phyloP scores from a whole-genome alignment of 2,113 vertebrate species.

The Rafetus swinhoei region DNA sequence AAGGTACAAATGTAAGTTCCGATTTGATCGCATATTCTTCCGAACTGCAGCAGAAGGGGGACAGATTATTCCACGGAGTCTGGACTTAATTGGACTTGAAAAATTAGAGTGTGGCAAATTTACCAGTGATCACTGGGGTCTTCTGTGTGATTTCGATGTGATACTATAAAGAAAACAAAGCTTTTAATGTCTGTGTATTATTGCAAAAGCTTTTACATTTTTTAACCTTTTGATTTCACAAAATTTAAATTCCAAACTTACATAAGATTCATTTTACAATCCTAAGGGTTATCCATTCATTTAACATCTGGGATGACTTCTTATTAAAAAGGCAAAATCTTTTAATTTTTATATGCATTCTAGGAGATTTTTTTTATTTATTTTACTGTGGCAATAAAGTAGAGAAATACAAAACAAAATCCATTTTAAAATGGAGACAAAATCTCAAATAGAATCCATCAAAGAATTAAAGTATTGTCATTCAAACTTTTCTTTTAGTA shows the following conservation, averaged over 20 bases:
- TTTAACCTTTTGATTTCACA: neutral
- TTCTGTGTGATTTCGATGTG: constrained; percentile 87
- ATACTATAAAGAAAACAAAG: constrained; percentile 56
- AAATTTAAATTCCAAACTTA: neutral
- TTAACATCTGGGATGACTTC: neutral
- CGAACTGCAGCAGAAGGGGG: constrained; percentile 75
- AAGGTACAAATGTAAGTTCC: constrained; percentile 78
- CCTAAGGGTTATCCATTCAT: fast-evolving
- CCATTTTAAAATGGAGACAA: neutral
- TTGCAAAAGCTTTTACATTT: neutral
- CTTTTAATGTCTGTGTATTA: fast-evolving
- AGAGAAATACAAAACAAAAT: fast-evolving
- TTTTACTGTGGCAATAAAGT: neutral
- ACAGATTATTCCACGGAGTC: constrained; percentile 81
- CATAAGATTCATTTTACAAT: neutral
- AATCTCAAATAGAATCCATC: neutral
- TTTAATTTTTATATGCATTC: neutral
- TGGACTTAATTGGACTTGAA: constrained; percentile 91
- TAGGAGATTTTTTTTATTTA: fast-evolving
- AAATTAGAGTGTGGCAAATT: constrained; percentile 93
- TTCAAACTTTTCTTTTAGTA: constrained; percentile 19
- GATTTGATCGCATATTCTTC: constrained; percentile 92
- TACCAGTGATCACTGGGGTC: constrained; percentile 96
- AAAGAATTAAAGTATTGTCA: neutral
- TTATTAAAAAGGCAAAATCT: neutral